Evolutionary conservation across 1,140 invertebrate genomes (phyloP).

Genomic region (Thereuonema tuberculata): DNA sequence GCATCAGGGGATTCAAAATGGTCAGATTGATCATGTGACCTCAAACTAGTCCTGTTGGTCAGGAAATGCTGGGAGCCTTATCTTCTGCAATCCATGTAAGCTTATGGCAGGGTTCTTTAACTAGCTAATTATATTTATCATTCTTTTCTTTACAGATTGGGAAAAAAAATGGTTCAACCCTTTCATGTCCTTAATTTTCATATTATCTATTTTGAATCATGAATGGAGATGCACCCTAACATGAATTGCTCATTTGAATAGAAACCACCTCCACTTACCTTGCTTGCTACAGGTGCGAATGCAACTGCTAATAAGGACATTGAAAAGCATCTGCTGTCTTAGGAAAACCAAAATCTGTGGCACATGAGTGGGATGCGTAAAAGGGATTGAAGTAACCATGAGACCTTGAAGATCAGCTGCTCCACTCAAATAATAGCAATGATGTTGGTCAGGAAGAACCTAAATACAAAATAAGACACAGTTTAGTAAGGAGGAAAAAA

Average conservation of each 20-base stretch:
- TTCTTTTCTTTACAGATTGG: too few relatives aligned
- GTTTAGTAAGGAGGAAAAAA: neutral
- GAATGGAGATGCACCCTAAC: too few relatives aligned
- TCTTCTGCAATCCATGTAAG: too few relatives aligned
- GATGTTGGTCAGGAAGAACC: conserved; percentile 78
- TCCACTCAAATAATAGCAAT: conserved; percentile 82
- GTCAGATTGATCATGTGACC: too few relatives aligned
- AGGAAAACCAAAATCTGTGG: conserved; percentile 68
- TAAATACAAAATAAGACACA: conserved; percentile 33
- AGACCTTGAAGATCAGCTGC: conserved; percentile 54
- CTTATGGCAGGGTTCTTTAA: too few relatives aligned
- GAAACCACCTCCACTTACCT: too few relatives aligned
- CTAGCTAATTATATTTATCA: too few relatives aligned
- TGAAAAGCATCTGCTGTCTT: conserved; percentile 82
- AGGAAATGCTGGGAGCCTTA: too few relatives aligned
- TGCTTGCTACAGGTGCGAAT: conserved; percentile 55
- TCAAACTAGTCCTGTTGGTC: too few relatives aligned
- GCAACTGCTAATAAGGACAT: conserved; percentile 72
- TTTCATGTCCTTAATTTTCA: neutral
- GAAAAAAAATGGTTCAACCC: too few relatives aligned
- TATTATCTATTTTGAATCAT: neutral
- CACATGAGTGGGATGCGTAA: conserved; percentile 88
- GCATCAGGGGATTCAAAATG: too few relatives aligned
- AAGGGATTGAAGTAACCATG: conserved; percentile 67
- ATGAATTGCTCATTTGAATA: too few relatives aligned